Evolutionary conservation across 1,140 invertebrate species (phyloP).

Genomic region (Metaphire vulgaris): DNA sequence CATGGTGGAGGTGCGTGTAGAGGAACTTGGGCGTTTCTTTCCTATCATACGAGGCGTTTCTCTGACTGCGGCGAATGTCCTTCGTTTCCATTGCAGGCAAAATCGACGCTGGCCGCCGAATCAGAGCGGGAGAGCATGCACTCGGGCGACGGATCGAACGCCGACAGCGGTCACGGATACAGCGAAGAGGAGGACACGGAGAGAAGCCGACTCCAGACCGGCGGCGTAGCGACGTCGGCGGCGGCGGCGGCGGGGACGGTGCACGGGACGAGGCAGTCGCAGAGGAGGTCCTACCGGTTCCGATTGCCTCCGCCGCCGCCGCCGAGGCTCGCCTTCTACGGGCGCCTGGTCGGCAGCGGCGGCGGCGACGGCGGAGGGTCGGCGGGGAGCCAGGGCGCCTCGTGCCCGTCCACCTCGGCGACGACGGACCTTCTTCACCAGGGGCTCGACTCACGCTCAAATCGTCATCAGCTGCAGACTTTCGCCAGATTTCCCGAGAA

Average conservation of each 20-base stretch:
- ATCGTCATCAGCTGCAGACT: too few species aligned
- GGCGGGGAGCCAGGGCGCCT: too few species aligned
- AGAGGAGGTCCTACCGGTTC: not conserved
- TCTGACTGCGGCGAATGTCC: too few species aligned
- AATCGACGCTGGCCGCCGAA: not conserved
- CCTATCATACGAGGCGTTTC: too few species aligned
- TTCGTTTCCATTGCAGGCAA: too few species aligned
- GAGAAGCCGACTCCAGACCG: not conserved
- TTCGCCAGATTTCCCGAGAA: not conserved
- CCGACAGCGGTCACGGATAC: constrained; percentile 15
- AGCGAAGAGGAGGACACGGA: constrained; percentile 13
- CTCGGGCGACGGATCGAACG: constrained; percentile 12
- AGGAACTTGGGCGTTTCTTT: too few species aligned
- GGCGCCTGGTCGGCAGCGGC: not conserved
- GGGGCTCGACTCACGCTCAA: too few species aligned
- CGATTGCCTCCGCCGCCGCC: not conserved
- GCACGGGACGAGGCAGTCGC: not conserved
- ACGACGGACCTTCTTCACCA: not conserved
- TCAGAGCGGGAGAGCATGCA: constrained; percentile 6
- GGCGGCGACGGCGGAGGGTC: too few species aligned
- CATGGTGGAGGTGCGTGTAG: too few species aligned
- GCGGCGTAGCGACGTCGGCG: too few species aligned
- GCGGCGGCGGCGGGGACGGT: too few species aligned
- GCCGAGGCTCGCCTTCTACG: not conserved
- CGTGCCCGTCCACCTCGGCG: not conserved